phyloP scores from a whole-genome alignment of 2,797 vertebrate genomes.

The Ptychadena robeensis region DNA sequence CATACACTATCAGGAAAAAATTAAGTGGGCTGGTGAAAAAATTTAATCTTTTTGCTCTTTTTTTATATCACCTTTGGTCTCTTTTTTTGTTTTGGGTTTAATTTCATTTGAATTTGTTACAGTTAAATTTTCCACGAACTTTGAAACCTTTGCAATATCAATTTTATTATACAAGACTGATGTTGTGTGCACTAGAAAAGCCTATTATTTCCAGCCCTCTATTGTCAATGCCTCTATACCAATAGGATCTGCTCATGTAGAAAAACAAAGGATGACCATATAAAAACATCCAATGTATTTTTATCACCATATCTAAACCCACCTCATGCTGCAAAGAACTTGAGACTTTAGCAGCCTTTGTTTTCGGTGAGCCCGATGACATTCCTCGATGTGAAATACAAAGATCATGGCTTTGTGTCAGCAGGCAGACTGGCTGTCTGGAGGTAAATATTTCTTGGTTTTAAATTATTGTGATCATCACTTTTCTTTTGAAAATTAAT shows the following conservation, averaged over 20 bases:
- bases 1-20: too few species aligned
- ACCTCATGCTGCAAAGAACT: conserved; percentile 15
- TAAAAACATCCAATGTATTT: conserved; percentile 26
- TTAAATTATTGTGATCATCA: conserved; percentile 40
- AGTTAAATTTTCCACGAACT: background rate
- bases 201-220: background rate
- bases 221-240: background rate
- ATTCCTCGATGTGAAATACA: conserved; percentile 37
- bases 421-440: conserved; percentile 56
- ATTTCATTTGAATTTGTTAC: background rate
- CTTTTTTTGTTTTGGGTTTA: too few species aligned
- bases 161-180: background rate
- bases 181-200: background rate
- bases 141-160: background rate
- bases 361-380: conserved; percentile 32
- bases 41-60: too few species aligned
- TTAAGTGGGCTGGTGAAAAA: too few species aligned
- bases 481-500: conserved; percentile 43
- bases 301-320: background rate
- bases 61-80: too few species aligned
- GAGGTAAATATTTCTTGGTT: conserved; percentile 33
- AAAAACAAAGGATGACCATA: background rate
- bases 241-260: background rate
- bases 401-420: conserved; percentile 42
- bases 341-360: conserved; percentile 38